Evolutionary conservation across 2,113 vertebrate genomes (phyloP), one percentile per base, ranked within the genome.

Genomic region (Alosa alosa): DNA sequence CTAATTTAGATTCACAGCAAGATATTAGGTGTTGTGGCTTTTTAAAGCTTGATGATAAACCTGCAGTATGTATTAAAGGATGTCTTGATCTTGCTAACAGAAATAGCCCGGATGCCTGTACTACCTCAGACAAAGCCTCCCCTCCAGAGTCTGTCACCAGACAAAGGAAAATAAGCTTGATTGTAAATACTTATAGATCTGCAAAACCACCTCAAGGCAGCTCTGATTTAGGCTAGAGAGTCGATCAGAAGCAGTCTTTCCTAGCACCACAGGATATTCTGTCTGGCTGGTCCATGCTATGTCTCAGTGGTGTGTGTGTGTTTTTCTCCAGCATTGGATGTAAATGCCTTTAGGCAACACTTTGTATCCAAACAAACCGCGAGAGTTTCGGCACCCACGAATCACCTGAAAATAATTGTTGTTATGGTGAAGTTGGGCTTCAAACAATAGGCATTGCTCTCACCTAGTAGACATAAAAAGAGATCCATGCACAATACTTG

Each of bases 111-210:
- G 36, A 41, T 60, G 20, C 22, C 31, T 72, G 25, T 72, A 72
- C 25, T 36, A 78, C 72, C 31, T 1, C 72, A 78, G 72, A 78
- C 72, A 78, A 78, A 78, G 72, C 4, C 72, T 52, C 72, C 36
- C 36, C 72, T 78, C 4, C 15, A 78, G 72, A 78, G 72, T 39
- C 31, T 11, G 11, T 78, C 72, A 39, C 36, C 17, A 84, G 46
- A 84, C 68, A 84, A 84, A 84, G 45, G 84, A 84, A 81, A 47
- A 84, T 41, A 36, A 44, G 46, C n/a, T n/a, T 68, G 47, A 46
- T 22, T 84, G 72, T 50, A 46, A 78, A 39, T 36, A 78, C 31
- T 15, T 78, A 49, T 81, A 78, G 64, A 39, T 31, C 52, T 83
- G 52, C 44, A 84, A 39, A 44, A 39, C 46, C 46, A 75, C 46